Evolutionary conservation across 2,113 vertebrate genomes (phyloP).

Genomic region (Clinocottus analis): DNA sequence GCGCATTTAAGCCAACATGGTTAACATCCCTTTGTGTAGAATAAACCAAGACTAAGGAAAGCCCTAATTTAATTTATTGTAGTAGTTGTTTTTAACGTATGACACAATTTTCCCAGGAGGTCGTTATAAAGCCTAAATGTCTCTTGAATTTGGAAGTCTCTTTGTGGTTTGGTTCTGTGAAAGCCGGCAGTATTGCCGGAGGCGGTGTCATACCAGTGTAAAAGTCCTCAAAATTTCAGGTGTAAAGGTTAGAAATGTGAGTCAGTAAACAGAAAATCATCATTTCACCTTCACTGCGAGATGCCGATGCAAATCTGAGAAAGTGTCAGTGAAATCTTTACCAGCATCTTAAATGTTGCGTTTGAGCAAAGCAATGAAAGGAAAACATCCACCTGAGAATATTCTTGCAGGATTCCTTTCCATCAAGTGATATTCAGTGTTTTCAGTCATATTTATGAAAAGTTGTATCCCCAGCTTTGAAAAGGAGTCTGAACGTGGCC

Average conservation of each 20-base stretch:
- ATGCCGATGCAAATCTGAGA: constrained; percentile 43
- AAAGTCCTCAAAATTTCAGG: constrained; percentile 55
- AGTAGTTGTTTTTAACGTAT: not conserved
- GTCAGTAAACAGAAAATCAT: constrained; percentile 29
- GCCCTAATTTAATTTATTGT: too few species aligned
- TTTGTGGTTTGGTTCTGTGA: constrained; percentile 46
- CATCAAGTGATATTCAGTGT: not conserved
- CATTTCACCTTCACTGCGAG: constrained; percentile 36
- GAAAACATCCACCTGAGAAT: not conserved
- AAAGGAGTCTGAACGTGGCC: not conserved
- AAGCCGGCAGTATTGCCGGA: constrained; percentile 36
- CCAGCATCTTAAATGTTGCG: constrained; percentile 17
- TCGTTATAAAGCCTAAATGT: constrained; percentile 16
- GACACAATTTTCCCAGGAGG: constrained; percentile 4
- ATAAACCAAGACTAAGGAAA: not conserved
- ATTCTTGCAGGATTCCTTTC: constrained; percentile 4
- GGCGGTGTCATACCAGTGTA: constrained; percentile 42
- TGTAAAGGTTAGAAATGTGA: constrained; percentile 62
- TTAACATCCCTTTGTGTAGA: not conserved
- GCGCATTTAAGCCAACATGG: not conserved
- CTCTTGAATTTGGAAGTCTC: constrained; percentile 10
- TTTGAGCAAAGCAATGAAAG: constrained; percentile 23
- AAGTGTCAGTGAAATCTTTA: constrained; percentile 34
- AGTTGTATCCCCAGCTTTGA: not conserved
- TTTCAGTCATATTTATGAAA: not conserved